Base-by-base conservation (phyloP, 2,888 invertebrate species). In the Limnephilus auricula region DNA sequence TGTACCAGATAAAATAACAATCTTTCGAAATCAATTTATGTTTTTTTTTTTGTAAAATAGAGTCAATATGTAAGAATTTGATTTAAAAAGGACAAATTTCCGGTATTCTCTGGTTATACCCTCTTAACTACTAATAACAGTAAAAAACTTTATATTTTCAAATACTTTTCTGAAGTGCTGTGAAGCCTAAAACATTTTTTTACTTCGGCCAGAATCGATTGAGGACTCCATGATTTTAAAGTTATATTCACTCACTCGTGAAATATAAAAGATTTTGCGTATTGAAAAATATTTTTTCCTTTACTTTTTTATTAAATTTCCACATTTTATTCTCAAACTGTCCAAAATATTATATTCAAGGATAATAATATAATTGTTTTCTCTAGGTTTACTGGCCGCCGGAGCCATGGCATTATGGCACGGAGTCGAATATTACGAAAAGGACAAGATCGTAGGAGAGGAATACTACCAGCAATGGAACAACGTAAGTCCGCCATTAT, bases 351-450 rank as follows among this genome's bases (percentile, higher is more conserved):
- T 9, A 25, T 65, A 25, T 65, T n/a, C 6, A 65, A n/a, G 9
- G 5, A 12, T 32, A 12, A 32, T 80, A 10, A 80, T 32, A 12
- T 40, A 40, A 82, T 82, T 83, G 13, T 83, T 83, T 31, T 34
- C 25, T 32, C 1, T 37, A 98, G 99, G 99, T 95, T 95, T 99
- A 93, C 95, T 99, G 94, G 97, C 98, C 93, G 99, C 99, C 65
- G 99, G 98, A 92, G 98, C 98, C 83, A 99, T 99, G 99, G 99
- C 99, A 83, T 96, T 99, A 87, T 99, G 99, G 99, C 99, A 99
- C 94, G 99, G 98, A 90, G 99, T 99, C 45, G 99, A 99, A 95
- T 99, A 99, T 95, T 99, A 98, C 94, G 99, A 99, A 95, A 98
- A 98, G 94, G 98, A 99, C 95, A 98, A 99, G 94, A 97, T 99